Evolutionary conservation across 2,797 vertebrate genomes (phyloP).

Genomic region (Mallotus villosus): DNA sequence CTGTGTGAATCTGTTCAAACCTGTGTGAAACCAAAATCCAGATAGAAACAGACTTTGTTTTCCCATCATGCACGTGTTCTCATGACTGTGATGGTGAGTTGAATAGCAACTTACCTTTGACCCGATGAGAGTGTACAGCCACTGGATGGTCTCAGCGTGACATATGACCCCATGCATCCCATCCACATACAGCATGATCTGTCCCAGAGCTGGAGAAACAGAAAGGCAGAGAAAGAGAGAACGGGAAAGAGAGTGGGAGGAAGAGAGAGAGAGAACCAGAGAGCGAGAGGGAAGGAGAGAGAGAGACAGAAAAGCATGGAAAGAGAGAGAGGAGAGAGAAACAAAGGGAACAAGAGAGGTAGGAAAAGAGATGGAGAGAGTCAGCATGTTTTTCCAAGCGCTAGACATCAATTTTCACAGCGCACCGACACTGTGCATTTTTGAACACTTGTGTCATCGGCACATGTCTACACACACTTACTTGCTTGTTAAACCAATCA

Average conservation of each 20-base stretch:
- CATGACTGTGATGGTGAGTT: neutral
- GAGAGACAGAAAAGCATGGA: constrained; percentile 16
- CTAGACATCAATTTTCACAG: no score
- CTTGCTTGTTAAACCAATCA: constrained; percentile 7
- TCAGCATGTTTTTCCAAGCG: neutral
- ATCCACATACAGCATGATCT: constrained; percentile 97
- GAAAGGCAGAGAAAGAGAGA: constrained; percentile 3
- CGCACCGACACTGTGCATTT: neutral
- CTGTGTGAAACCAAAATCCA: neutral
- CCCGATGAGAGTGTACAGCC: constrained; percentile 92
- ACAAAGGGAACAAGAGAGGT: constrained; percentile 25
- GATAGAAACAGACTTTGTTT: neutral
- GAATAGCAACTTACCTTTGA: constrained; percentile 82
- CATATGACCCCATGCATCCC: constrained; percentile 96
- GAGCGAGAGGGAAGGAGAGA: constrained; percentile 4
- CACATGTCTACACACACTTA: constrained; percentile 3
- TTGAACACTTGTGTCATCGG: neutral
- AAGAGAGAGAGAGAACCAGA: neutral
- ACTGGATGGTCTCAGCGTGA: constrained; percentile 90
- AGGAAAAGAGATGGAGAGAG: neutral
- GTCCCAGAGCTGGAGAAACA: constrained; percentile 83
- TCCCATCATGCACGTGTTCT: neutral
- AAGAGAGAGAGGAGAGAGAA: constrained; percentile 58
- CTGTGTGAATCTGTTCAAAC: neutral
- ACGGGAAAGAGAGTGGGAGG: neutral